Percentiles rank a stretch among this genome's conserved stretches.
Evolutionary conservation across 2,888 invertebrate genomes (phyloP).

Genomic region (Drosophila villosipedis): DNA sequence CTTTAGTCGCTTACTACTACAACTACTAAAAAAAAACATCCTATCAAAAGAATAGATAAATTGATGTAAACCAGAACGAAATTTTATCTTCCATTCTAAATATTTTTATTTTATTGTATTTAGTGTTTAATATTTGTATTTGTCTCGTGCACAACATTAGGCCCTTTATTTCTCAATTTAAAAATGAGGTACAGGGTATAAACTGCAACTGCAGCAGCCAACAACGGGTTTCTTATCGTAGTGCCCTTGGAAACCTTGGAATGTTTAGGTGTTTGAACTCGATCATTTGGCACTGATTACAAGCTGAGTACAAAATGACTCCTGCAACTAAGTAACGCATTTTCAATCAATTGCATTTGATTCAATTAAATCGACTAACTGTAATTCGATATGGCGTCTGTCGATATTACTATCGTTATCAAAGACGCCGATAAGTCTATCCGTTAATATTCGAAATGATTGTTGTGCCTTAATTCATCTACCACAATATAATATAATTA

Average conservation of each 20-base stretch:
- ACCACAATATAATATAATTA: neutral
- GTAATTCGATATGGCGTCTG: neutral
- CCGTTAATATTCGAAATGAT: neutral
- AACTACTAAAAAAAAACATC: no score
- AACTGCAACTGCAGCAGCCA: conserved; percentile 5
- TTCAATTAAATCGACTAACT: neutral
- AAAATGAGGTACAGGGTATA: neutral
- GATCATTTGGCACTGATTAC: conserved; percentile 33
- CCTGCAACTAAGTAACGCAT: conserved; percentile 49
- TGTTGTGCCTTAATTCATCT: neutral
- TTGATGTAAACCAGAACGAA: no score
- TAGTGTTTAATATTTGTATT: neutral
- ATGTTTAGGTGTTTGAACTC: conserved; percentile 65
- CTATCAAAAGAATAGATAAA: neutral
- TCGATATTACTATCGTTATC: conserved; percentile 1
- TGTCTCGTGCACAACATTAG: no score
- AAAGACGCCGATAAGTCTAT: neutral
- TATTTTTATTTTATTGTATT: neutral
- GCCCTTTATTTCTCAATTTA: neutral
- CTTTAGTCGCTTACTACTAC: neutral
- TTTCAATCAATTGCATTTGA: neutral
- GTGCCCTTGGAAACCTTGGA: conserved; percentile 40
- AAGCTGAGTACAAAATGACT: conserved; percentile 9
- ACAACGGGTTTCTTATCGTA: conserved; percentile 30
- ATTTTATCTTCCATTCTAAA: neutral